Conservation (phyloP, 2,888 invertebrate genomes). For the Cheiracanthium punctorium region DNA sequence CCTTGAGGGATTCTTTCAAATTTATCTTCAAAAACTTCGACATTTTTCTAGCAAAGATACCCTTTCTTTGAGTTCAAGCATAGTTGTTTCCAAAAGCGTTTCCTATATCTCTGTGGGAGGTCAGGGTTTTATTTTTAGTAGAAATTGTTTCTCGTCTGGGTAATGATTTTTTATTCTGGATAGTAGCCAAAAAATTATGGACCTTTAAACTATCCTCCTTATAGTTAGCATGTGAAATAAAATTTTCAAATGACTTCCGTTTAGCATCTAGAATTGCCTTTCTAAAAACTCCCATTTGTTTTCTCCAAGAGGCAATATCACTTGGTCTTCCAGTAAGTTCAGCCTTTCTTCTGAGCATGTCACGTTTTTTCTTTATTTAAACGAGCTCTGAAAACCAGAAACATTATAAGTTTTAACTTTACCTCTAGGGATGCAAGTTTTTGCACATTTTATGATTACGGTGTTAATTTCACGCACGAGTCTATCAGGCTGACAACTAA, state of each 20-base stretch:
- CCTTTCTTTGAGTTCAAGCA: too few relatives aligned
- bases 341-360: constrained; percentile 22
- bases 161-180: too few relatives aligned
- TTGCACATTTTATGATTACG: neutral
- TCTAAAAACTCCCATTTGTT: neutral
- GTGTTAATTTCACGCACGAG: neutral
- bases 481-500: neutral
- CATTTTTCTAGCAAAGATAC: too few relatives aligned
- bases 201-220: too few relatives aligned
- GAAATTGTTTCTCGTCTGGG: too few relatives aligned
- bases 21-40: too few relatives aligned
- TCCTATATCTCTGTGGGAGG: too few relatives aligned
- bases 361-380: constrained; percentile 21
- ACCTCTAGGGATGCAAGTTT: constrained; percentile 2
- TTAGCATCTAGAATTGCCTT: neutral
- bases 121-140: too few relatives aligned
- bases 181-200: too few relatives aligned
- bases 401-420: neutral
- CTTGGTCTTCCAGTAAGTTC: constrained; percentile 2
- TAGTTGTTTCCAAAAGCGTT: too few relatives aligned
- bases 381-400: constrained; percentile 4
- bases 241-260: neutral
- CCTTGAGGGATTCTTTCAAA: too few relatives aligned
- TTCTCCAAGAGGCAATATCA: neutral
- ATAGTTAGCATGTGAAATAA: too few relatives aligned